These are phyloP conservation scores for Mesochorus sp. DNA, from an alignment of 2,888 invertebrate species.

Conservation along the genomic window DNA sequence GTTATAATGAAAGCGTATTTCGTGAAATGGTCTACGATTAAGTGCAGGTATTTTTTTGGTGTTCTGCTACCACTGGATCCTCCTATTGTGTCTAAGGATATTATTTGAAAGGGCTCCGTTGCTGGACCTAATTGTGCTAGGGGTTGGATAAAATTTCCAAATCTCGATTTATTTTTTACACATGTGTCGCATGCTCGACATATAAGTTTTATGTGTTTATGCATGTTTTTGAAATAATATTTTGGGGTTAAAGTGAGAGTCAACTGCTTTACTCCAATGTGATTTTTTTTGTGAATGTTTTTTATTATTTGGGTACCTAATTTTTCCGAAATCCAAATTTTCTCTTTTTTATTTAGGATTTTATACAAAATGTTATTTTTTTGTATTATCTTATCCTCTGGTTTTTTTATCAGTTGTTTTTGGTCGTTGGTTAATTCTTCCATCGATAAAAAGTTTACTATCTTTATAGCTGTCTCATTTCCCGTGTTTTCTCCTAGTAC, in stretches of 20 bases:
- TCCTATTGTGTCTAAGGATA: slow-evolving; percentile 66
- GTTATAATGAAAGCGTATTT: slow-evolving; percentile 67
- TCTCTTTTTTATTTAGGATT: slow-evolving; percentile 30
- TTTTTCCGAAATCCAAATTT: slow-evolving; percentile 51
- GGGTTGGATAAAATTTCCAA: slow-evolving; percentile 35
- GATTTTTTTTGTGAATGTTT: slow-evolving; percentile 38
- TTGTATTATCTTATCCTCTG: slow-evolving; percentile 37
- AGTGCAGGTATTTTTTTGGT: slow-evolving; percentile 68
- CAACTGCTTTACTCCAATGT: slow-evolving; percentile 53
- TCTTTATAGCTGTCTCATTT: slow-evolving; percentile 31
- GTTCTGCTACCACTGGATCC: slow-evolving; percentile 9
- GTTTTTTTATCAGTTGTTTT: slow-evolving; percentile 24
- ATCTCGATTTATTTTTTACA: too few relatives aligned
- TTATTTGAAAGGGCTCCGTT: slow-evolving; percentile 64
- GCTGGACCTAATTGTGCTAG: slow-evolving; percentile 66
- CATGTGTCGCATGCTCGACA: slow-evolving; percentile 4
- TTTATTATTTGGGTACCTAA: slow-evolving; percentile 43
- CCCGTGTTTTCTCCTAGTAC: slow-evolving; percentile 22
- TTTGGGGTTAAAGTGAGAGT: slow-evolving; percentile 42
- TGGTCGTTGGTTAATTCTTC: slow-evolving; percentile 56
- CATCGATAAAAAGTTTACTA: slow-evolving; percentile 51
- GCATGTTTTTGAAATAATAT: slow-evolving; percentile 60
- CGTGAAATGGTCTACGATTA: slow-evolving; percentile 67
- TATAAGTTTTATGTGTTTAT: slow-evolving; percentile 17
- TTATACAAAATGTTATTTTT: slow-evolving; percentile 53